A percentile compares a stretch with the other conserved stretches of the same genome.
Evolutionary conservation across 2,113 vertebrate species (phyloP).

Genomic region (Bolborhynchus lineola): DNA sequence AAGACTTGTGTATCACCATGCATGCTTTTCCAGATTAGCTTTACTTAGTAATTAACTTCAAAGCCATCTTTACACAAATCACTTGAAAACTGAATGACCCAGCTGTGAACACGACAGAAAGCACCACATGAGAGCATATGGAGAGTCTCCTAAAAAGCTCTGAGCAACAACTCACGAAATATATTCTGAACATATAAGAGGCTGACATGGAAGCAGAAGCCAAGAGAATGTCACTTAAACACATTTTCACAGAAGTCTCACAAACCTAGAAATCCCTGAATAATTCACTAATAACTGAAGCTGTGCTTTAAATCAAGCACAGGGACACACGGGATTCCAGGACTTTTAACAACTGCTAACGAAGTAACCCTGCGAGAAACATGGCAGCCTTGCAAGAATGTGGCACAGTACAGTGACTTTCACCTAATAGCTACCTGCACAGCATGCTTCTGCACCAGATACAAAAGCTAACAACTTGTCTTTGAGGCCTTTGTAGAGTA

Average conservation of each 20-base stretch:
- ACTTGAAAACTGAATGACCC: background rate
- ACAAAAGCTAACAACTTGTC: background rate
- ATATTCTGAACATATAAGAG: background rate
- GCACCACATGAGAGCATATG: background rate
- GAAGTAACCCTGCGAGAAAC: background rate
- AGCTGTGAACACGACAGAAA: background rate
- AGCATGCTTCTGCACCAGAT: background rate
- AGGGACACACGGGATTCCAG: background rate
- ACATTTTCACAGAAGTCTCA: background rate
- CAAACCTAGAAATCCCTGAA: background rate
- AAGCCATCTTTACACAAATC: background rate
- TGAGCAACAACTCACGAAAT: background rate
- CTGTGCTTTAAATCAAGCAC: background rate
- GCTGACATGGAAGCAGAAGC: background rate
- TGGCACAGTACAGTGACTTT: background rate
- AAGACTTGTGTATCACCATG: fast-evolving
- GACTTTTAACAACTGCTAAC: background rate
- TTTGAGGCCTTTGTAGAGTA: background rate
- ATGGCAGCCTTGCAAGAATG: background rate
- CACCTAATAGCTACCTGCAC: background rate
- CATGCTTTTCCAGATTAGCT: background rate
- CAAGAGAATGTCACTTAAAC: background rate
- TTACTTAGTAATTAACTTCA: background rate
- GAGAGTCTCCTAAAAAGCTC: background rate
- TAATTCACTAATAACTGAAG: background rate